These are phyloP conservation scores for Cistogaster globosa DNA, from an alignment of 2,888 invertebrate genomes.

Conservation along the genomic window DNA sequence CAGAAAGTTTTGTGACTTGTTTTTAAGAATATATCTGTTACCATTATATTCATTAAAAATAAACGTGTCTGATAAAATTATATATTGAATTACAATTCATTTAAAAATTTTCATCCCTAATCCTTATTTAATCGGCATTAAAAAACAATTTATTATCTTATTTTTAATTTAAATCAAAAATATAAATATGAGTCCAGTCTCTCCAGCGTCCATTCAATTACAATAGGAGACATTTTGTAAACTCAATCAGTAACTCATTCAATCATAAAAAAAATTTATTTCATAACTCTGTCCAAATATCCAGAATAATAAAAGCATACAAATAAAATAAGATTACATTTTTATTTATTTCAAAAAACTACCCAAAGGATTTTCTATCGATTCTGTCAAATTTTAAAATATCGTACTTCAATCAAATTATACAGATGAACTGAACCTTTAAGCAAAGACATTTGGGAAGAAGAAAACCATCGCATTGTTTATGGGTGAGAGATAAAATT, in stretches of 20 bases:
- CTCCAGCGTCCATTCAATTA: constrained; percentile 38
- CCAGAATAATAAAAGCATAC: constrained; percentile 31
- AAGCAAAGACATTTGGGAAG: background rate
- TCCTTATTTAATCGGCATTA: constrained; percentile 56
- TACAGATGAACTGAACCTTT: constrained; percentile 62
- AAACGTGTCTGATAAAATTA: too few relatives aligned
- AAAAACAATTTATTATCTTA: constrained; percentile 52
- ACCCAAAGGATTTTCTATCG: constrained; percentile 76
- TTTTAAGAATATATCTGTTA: too few relatives aligned
- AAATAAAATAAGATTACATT: constrained; percentile 48
- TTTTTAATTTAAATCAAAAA: background rate
- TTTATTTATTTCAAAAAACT: constrained; percentile 37
- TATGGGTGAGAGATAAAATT: background rate
- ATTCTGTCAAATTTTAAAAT: constrained; percentile 78
- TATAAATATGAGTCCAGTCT: constrained; percentile 28
- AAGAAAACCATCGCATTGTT: background rate
- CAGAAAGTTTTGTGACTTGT: too few relatives aligned
- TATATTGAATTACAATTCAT: too few relatives aligned
- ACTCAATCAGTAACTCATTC: constrained; percentile 72
- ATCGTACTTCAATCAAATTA: constrained; percentile 77
- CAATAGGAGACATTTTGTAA: constrained; percentile 54
- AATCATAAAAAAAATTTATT: constrained; percentile 66
- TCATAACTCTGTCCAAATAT: constrained; percentile 54
- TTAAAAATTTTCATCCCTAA: constrained; percentile 2
- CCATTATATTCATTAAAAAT: too few relatives aligned